phyloP scores from a whole-genome alignment of 2,113 vertebrate genomes.

The Puntigrus tetrazona region DNA sequence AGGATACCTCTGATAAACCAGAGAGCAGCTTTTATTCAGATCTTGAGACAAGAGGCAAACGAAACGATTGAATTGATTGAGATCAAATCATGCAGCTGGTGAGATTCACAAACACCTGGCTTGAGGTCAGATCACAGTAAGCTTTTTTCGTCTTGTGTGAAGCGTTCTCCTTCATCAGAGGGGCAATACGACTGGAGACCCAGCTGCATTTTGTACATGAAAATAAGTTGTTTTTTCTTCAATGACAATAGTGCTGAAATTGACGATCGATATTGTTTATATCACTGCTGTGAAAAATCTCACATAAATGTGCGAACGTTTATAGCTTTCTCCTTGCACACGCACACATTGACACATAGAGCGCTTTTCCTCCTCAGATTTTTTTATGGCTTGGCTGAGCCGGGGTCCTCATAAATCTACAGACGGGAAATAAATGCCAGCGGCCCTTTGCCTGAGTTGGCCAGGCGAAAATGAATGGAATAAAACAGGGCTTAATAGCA shows the following conservation, averaged over 20 bases:
- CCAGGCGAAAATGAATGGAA: conserved; percentile 55
- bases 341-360: conserved; percentile 30
- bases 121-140: background rate
- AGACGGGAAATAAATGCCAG: conserved; percentile 55
- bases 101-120: conserved; percentile 4
- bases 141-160: background rate
- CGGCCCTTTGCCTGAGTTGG: conserved; percentile 43
- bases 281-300: conserved; percentile 45
- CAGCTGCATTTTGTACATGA: conserved; percentile 15
- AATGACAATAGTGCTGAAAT: conserved; percentile 39
- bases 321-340: conserved; percentile 17
- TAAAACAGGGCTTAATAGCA: conserved; percentile 59
- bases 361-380: conserved; percentile 20
- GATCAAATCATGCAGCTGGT: background rate
- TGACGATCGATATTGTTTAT: conserved; percentile 41
- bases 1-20: conserved; percentile 3
- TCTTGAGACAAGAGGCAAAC: conserved; percentile 21
- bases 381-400: conserved; percentile 46
- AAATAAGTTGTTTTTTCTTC: conserved; percentile 24
- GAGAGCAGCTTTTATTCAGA: conserved; percentile 33
- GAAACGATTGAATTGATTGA: conserved; percentile 21
- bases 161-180: background rate
- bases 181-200: background rate
- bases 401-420: conserved; percentile 53
- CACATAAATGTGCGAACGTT: conserved; percentile 40